Conservation (phyloP, 2,888 invertebrate genomes). For the Stenodera caucasica region DNA sequence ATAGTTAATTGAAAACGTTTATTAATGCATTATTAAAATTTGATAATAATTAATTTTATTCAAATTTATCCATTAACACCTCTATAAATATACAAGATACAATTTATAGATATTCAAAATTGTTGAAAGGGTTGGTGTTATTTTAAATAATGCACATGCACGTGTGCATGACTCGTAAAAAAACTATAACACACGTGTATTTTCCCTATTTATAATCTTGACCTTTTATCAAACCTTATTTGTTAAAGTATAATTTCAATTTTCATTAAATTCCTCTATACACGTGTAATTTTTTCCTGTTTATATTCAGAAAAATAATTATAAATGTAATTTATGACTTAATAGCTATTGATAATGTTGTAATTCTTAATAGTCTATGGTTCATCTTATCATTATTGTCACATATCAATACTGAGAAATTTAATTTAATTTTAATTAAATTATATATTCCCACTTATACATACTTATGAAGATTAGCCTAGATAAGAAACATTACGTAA, state of each 20-base stretch:
- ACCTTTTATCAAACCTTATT: slow-evolving; percentile 1
- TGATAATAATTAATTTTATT: slow-evolving; percentile 9
- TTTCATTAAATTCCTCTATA: neutral
- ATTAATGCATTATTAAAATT: neutral
- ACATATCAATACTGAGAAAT: too few relatives aligned
- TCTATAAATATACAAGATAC: neutral
- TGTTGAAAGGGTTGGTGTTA: neutral
- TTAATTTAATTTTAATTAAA: too few relatives aligned
- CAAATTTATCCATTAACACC: slow-evolving; percentile 11
- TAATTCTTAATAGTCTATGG: too few relatives aligned
- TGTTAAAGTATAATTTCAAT: neutral
- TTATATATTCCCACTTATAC: too few relatives aligned
- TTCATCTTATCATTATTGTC: too few relatives aligned
- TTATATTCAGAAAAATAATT: too few relatives aligned
- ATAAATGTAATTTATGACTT: too few relatives aligned
- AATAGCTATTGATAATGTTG: too few relatives aligned
- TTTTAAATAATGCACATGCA: slow-evolving; percentile 13
- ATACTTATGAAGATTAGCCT: neutral
- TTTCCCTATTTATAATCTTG: neutral
- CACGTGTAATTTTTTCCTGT: too few relatives aligned
- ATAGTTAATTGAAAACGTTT: neutral
- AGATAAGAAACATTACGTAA: slow-evolving; percentile 5
- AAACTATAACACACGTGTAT: neutral
- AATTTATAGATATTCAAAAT: slow-evolving; percentile 8
- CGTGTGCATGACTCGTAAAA: slow-evolving; percentile 10